Conservation (phyloP, 2,888 invertebrate species). For the Phortica magna region DNA sequence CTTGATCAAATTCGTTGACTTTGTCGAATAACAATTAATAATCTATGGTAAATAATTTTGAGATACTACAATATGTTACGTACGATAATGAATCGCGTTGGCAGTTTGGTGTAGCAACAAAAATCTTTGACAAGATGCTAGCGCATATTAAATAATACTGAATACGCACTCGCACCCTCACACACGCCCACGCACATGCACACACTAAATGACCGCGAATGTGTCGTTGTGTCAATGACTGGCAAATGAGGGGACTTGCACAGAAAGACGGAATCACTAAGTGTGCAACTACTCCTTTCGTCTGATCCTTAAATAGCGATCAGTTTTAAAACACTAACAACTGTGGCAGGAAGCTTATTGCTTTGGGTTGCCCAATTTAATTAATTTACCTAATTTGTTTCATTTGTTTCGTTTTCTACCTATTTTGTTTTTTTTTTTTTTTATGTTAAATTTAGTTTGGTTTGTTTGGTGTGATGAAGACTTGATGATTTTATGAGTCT, state of each 20-base stretch:
- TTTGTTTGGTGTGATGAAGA: slow-evolving; percentile 1
- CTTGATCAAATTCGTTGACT: not conserved
- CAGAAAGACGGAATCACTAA: not conserved
- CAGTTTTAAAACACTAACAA: not conserved
- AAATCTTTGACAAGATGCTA: slow-evolving; percentile 4
- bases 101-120: slow-evolving; percentile 63
- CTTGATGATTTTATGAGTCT: slow-evolving; percentile 38
- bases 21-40: slow-evolving; percentile 10
- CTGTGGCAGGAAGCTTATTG: not conserved
- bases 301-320: not conserved
- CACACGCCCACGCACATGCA: not conserved
- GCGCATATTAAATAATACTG: slow-evolving; percentile 28
- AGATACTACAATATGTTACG: not conserved
- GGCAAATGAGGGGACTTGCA: not conserved
- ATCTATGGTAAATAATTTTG: not conserved
- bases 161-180: not conserved
- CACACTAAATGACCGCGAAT: not conserved
- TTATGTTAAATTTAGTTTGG: not conserved
- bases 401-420: not conserved
- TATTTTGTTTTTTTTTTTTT: not conserved
- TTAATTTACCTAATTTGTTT: slow-evolving; percentile 36
- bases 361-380: not conserved
- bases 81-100: slow-evolving; percentile 52
- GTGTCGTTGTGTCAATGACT: not conserved
- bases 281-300: not conserved